phyloP scores from a whole-genome alignment of 2,113 vertebrate species.

The Thymallus thymallus region DNA sequence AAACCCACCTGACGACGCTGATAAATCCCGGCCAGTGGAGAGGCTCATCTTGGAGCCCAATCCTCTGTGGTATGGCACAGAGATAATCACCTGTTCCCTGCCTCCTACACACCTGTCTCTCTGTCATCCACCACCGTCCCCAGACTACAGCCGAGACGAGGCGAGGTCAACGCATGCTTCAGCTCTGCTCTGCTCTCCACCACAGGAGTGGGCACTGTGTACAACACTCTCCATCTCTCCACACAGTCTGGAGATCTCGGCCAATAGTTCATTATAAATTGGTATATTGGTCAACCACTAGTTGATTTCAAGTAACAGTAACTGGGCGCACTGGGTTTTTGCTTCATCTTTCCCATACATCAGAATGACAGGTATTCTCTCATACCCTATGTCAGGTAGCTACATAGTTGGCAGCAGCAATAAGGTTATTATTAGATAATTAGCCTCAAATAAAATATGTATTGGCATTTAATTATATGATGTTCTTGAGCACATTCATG shows the following conservation, averaged over 20 bases:
- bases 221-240: background rate
- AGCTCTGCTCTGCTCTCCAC: no score
- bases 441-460: constrained; percentile 9
- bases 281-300: background rate
- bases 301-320: background rate
- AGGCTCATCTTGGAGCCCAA: constrained; percentile 55
- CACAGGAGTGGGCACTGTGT: background rate
- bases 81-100: constrained; percentile 53
- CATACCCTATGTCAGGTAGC: background rate
- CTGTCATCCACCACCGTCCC: background rate
- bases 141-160: background rate
- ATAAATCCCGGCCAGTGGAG: constrained; percentile 60
- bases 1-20: constrained; percentile 63
- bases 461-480: constrained; percentile 30
- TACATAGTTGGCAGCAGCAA: background rate
- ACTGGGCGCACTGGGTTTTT: background rate
- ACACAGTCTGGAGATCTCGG: background rate
- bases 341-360: background rate
- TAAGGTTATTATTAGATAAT: constrained; percentile 23
- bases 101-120: background rate
- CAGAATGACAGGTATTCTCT: background rate
- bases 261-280: no score
- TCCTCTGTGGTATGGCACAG: constrained; percentile 41
- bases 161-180: background rate
- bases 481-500: constrained; percentile 36